Evolutionary conservation across 2,888 invertebrate genomes (phyloP), one percentile per base, ranked within the genome.

Genomic region (Pantelozetes paolii): DNA sequence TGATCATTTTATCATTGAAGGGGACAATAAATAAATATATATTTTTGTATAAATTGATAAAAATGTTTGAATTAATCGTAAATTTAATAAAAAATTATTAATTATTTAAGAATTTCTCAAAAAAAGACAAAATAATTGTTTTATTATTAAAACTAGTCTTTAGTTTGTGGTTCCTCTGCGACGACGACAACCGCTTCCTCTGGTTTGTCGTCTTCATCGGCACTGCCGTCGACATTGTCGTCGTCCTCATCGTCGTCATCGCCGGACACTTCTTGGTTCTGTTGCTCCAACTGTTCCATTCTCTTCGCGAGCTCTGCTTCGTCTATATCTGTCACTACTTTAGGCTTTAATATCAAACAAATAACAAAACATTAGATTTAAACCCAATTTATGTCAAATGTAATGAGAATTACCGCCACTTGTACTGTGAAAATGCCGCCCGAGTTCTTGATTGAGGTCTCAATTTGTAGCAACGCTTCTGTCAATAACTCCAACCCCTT

Each of bases 281-380:
- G 94, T 67, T 90, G 88, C 82, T 96, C 96, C 18, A 95, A 90
- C 78, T 90, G 87, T 84, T 96, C 94, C 89, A 97, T 89, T 83
- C 95, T 93, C 80, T 92, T 86, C 71, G 92, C 91, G 79, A 97
- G 84, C 82, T 98, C 98, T 1, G 94, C 94, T 83, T 99, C 99
- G 83, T 99, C 99, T 23, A 93, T 90, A 73, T 98, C 98, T 0
- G 99, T 98, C 36, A 99, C 97, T 77, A 99, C 95, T 85, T 97
- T 95, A 62, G 97, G 96, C 89, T 92, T 82, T 0, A 40, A 64
- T 72, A 13, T 71, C 3, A 8, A 11, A 36, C 11, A 15, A 15
- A 2, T 45, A 45, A n/a, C 18, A 20, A 15, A 9, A 62, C 8
- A 5, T 20, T 30, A 23, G 18, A 5, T 62, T 59, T 3, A 62